Evolutionary conservation across 2,797 vertebrate genomes (phyloP).

Genomic region (Chromobotia macracanthus): DNA sequence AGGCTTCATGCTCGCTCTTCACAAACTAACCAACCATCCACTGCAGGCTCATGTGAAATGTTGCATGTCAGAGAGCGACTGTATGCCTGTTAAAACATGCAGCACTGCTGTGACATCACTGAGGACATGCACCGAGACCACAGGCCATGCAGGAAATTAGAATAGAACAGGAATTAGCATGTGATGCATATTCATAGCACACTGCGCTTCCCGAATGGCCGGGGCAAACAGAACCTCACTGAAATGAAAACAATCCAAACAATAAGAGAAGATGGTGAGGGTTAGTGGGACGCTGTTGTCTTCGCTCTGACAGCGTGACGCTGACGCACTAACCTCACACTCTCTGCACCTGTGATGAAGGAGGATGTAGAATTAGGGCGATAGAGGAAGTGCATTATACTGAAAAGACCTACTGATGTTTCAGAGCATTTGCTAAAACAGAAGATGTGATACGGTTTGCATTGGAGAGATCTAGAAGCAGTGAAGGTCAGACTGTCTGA

Average conservation of each 20-base stretch:
- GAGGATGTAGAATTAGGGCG: not conserved
- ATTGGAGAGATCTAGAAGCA: too few relatives aligned
- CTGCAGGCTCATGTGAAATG: not conserved
- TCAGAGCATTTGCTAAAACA: too few relatives aligned
- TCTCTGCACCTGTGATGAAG: not conserved
- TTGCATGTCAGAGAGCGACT: too few relatives aligned
- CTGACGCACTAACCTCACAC: not conserved
- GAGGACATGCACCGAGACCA: too few relatives aligned
- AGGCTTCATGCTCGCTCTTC: not conserved
- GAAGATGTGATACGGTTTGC: too few relatives aligned
- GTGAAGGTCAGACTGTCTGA: conserved; percentile 12
- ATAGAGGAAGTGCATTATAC: not conserved
- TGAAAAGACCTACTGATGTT: not conserved
- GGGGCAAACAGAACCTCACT: not conserved
- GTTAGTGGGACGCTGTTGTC: conserved; percentile 5
- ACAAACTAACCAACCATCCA: not conserved
- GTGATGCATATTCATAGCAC: conserved; percentile 13
- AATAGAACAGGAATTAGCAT: conserved; percentile 2
- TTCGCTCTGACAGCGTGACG: conserved; percentile 5
- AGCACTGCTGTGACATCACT: too few relatives aligned
- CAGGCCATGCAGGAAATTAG: conserved; percentile 11
- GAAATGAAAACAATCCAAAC: conserved; percentile 8
- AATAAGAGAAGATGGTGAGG: not conserved
- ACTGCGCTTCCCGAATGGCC: not conserved
- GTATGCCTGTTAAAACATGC: too few relatives aligned